Evolutionary conservation across 2,888 invertebrate genomes (phyloP).

Genomic region (Athrips mouffetella): DNA sequence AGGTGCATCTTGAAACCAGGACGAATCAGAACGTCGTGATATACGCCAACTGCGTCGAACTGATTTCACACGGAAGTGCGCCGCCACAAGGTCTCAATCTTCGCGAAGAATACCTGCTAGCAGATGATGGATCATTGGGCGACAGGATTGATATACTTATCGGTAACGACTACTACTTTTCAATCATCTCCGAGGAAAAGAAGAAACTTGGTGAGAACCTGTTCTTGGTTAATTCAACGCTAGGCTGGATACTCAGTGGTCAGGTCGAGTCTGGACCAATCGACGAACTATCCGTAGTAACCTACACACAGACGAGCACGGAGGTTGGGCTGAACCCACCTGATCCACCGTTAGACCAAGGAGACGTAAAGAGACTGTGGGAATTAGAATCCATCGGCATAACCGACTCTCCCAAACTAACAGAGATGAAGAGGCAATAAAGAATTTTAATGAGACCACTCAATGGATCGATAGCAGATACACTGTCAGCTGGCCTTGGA

Average conservation of each 20-base stretch:
- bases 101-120: neutral
- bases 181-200: neutral
- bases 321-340: neutral
- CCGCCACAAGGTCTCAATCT: too few species aligned
- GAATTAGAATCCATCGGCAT: slow-evolving; percentile 5
- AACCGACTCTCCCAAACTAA: slow-evolving; percentile 7
- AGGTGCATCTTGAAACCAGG: neutral
- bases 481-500: slow-evolving; percentile 20
- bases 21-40: neutral
- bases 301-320: neutral
- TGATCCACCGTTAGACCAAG: too few species aligned
- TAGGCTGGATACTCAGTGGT: neutral
- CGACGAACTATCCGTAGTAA: neutral
- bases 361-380: too few species aligned
- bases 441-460: neutral
- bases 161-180: neutral
- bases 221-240: neutral
- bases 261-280: neutral
- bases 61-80: too few species aligned
- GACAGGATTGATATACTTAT: neutral
- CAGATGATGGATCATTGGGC: neutral
- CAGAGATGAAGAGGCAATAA: slow-evolving; percentile 4
- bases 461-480: slow-evolving; percentile 9
- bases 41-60: neutral
- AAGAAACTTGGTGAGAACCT: neutral